Conservation (phyloP, 1,140 invertebrate species). For the Bombus cullumanus region DNA sequence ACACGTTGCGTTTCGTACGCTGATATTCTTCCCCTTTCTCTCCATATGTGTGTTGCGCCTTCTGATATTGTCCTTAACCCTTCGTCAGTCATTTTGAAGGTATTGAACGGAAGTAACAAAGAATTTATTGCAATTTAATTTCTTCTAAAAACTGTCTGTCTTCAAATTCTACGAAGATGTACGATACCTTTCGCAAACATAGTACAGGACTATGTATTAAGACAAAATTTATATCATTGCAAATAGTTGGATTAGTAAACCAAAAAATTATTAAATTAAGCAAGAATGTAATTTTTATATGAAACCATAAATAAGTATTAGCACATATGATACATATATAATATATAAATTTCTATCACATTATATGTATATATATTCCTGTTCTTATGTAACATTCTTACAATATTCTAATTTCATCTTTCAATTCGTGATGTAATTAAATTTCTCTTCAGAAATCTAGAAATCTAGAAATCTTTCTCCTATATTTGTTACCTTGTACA, state of each 20-base stretch:
- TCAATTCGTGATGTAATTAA: not conserved
- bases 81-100: not conserved
- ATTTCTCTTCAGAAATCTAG: not conserved
- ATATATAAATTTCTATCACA: no score
- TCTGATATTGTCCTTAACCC: conserved; percentile 31
- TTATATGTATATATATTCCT: not conserved
- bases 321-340: not conserved
- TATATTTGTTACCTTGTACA: not conserved
- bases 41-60: conserved; percentile 2
- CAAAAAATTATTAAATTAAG: not conserved
- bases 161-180: not conserved
- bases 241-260: not conserved
- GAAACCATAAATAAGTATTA: not conserved
- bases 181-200: not conserved
- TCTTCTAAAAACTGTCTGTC: not conserved
- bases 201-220: not conserved
- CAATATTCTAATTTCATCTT: not conserved
- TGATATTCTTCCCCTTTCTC: conserved; percentile 27
- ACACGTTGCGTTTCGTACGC: conserved; percentile 55
- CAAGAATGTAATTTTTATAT: not conserved
- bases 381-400: not conserved
- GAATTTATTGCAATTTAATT: conserved; percentile 13
- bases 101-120: not conserved
- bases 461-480: no score
- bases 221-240: not conserved